Conservation (phyloP, 2,113 vertebrate genomes). For the Oceanites oceanicus region DNA sequence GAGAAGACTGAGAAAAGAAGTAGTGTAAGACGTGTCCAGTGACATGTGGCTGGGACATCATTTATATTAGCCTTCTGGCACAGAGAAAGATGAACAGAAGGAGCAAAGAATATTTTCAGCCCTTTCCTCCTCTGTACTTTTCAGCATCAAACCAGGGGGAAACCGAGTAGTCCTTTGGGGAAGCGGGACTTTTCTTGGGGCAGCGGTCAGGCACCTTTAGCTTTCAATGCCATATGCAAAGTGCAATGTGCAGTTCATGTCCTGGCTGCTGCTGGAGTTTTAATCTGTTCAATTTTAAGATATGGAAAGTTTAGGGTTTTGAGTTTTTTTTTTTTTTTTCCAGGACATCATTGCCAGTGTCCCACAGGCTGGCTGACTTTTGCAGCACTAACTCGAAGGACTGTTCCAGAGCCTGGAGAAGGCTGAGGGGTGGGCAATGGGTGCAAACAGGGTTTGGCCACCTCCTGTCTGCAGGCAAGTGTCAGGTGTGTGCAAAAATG, state of each 20-base stretch:
- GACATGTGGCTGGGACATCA: neutral
- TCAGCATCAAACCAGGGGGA: neutral
- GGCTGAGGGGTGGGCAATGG: neutral
- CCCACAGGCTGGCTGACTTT: neutral
- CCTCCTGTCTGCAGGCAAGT: neutral
- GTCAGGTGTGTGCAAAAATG: neutral
- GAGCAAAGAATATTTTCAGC: neutral
- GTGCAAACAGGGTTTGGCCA: neutral
- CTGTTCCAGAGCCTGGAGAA: neutral
- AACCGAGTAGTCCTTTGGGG: neutral
- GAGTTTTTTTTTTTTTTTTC: neutral
- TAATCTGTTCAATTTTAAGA: neutral
- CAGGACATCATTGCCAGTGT: neutral
- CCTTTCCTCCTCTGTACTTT: neutral
- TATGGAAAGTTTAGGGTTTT: accelerated
- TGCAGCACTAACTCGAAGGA: neutral
- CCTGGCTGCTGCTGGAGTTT: neutral
- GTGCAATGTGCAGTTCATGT: neutral
- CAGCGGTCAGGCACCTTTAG: neutral
- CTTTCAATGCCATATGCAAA: neutral
- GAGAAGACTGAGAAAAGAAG: neutral
- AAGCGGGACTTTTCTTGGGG: neutral
- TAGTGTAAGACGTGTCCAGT: neutral
- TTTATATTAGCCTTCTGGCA: neutral
- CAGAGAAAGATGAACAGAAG: neutral